A percentile compares a stretch with the other conserved stretches of the same genome.
phyloP scores from a whole-genome alignment of 23 tunicate species.

The Aplidium turbinatum region DNA sequence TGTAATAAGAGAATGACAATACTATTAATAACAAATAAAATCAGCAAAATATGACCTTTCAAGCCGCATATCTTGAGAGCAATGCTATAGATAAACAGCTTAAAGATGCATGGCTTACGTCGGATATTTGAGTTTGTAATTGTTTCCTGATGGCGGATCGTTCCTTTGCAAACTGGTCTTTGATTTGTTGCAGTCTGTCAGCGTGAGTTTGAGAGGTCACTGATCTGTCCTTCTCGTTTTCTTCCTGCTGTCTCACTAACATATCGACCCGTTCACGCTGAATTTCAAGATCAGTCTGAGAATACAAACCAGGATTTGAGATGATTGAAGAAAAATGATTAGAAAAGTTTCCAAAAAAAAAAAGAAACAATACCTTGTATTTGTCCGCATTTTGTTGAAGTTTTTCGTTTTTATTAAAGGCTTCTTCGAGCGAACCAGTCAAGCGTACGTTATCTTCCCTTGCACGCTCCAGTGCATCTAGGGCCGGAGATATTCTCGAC shows the following conservation, averaged over 20 bases:
- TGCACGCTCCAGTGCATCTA: constrained; percentile 82
- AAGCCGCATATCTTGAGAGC: neutral
- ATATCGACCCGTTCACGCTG: constrained; percentile 48
- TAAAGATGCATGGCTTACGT: constrained; percentile 24
- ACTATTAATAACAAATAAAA: too few species aligned
- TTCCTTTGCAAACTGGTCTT: constrained; percentile 63
- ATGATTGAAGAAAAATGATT: neutral
- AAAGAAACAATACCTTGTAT: constrained; percentile 27
- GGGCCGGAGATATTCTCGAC: constrained; percentile 69
- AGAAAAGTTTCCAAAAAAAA: neutral
- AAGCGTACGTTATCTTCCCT: constrained; percentile 65
- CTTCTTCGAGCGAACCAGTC: constrained; percentile 70
- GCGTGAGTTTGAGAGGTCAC: constrained; percentile 49
- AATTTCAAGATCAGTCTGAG: constrained; percentile 52
- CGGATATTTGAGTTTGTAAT: constrained; percentile 58
- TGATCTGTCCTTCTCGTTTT: constrained; percentile 35
- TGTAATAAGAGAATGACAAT: too few species aligned
- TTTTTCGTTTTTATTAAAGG: constrained; percentile 45
- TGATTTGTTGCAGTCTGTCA: constrained; percentile 58
- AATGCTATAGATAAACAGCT: neutral
- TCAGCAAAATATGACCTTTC: neutral
- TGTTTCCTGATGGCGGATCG: constrained; percentile 64
- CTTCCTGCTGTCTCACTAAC: constrained; percentile 55
- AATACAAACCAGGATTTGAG: neutral
- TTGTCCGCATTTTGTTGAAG: constrained; percentile 70